Evolutionary conservation across 1,140 invertebrate species (phyloP), one percentile per base, ranked within the genome.

Genomic region (Lepeophtheirus salmonis): DNA sequence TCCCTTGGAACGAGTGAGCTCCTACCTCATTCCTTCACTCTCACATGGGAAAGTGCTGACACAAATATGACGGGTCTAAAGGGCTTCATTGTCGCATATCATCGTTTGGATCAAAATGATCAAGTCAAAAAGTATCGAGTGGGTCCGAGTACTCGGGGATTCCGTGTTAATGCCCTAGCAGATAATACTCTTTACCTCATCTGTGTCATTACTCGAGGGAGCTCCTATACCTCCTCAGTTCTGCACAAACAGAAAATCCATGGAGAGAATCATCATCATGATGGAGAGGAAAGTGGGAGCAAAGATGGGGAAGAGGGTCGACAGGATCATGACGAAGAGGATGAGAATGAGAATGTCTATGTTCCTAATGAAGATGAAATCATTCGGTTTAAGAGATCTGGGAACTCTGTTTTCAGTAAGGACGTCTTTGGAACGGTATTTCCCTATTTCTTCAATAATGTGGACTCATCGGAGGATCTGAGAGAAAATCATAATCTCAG

Each of bases 31-130:
- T 14, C 14, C 22, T 48, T 57, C 20, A 16, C 26, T 1, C 23
- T 57, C 55, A 57, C 55, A 17, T 57, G 55, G 55, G 55, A 57
- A 14, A 57, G 55, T 23, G 20, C 55, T 10, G 55, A 57, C 55
- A 57, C 55, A 41, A 57, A 57, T n/a, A 57, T 57, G 55, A 57
- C 55, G 21, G 55, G 55, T 13, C 26, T 57, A 12, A 57, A 57
- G 26, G 55, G 55, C 13, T 57, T 57, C 55, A 57, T 57, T 21
- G 55, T 57, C n/a, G 55, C 55, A 17, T 57, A 57, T 41, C 55
- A 57, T 23, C 21, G 55, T 14, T 21, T 57, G 22, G 55, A 57
- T 41, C 22, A 25, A 10, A 57, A 57, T 23, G 55, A 57, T 41
- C 55, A 57, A 10, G 55, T 57, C 20, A 57, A 57, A 30, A 57